Conservation (phyloP, 2,888 invertebrate genomes). For the Auanema sp. region DNA sequence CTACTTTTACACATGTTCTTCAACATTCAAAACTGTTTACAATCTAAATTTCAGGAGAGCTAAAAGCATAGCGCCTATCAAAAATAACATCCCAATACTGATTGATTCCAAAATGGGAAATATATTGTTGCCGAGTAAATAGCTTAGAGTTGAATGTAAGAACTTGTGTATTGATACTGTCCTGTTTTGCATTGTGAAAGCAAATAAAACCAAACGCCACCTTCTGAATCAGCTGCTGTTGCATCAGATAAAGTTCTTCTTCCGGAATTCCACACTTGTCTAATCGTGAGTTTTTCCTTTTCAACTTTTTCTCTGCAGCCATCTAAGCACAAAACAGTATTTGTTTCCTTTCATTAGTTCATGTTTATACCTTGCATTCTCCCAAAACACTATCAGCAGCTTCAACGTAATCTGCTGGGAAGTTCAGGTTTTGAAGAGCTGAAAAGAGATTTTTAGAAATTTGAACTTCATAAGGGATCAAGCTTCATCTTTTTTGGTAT, state of each 20-base stretch:
- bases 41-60: too few species aligned
- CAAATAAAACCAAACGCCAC: slow-evolving; percentile 54
- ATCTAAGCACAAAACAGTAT: slow-evolving; percentile 16
- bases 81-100: too few species aligned
- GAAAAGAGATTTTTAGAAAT: slow-evolving; percentile 13
- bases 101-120: too few species aligned
- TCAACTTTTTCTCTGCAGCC: slow-evolving; percentile 82
- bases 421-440: slow-evolving; percentile 83
- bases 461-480: slow-evolving; percentile 7
- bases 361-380: slow-evolving; percentile 80
- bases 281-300: slow-evolving; percentile 85
- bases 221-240: slow-evolving; percentile 94
- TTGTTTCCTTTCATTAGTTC: neutral
- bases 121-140: too few species aligned
- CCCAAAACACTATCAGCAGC: slow-evolving; percentile 92
- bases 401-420: slow-evolving; percentile 76
- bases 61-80: too few species aligned
- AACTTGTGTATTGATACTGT: too few species aligned
- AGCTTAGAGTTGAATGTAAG: too few species aligned
- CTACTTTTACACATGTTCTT: too few species aligned
- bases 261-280: slow-evolving; percentile 98
- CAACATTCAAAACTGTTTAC: too few species aligned
- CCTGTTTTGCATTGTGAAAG: too few species aligned
- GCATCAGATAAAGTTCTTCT: slow-evolving; percentile 90
- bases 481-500: slow-evolving; percentile 1